These are phyloP conservation scores for Ceratina japonica DNA, from an alignment of 1,140 invertebrate genomes.

Conservation along the genomic window DNA sequence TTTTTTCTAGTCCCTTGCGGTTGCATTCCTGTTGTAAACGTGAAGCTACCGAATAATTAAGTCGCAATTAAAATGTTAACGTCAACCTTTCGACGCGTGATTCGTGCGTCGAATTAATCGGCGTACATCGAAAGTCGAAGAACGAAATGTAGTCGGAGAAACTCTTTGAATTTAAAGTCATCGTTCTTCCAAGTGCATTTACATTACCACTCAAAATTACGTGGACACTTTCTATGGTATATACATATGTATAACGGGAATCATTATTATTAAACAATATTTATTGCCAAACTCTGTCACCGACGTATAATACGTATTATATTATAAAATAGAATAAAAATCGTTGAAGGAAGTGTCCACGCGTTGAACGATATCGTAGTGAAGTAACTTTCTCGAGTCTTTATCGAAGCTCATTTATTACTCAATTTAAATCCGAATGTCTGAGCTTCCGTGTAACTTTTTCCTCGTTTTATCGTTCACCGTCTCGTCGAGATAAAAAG, in stretches of 20 bases:
- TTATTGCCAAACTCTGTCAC: no score
- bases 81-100: background rate
- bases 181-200: background rate
- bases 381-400: no score
- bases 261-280: no score
- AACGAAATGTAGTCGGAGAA: no score
- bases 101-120: no score
- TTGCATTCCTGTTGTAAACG: background rate
- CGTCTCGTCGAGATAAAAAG: constrained; percentile 6
- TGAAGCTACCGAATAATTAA: background rate
- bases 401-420: no score
- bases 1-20: background rate
- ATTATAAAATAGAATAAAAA: no score
- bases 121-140: background rate
- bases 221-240: no score
- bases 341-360: no score
- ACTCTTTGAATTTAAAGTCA: background rate
- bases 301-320: no score
- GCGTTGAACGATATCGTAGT: no score
- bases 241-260: no score
- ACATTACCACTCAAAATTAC: background rate
- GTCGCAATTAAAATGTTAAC: background rate
- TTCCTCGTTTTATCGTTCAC: background rate
- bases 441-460: constrained; percentile 7
- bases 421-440: background rate